These are phyloP conservation scores for Orchestes rusci DNA, from an alignment of 2,888 invertebrate species.

Conservation along the genomic window DNA sequence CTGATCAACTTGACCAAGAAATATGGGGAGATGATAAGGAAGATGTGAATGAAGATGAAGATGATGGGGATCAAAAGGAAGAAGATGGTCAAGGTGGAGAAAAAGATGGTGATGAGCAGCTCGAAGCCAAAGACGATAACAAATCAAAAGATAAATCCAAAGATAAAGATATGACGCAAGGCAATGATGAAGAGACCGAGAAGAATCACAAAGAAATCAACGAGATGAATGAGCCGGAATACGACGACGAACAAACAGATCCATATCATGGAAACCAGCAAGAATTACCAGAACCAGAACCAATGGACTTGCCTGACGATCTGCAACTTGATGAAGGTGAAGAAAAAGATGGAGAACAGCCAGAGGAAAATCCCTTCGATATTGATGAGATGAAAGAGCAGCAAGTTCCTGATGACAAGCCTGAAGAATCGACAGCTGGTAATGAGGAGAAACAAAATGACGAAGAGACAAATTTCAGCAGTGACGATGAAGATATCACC, in stretches of 20 bases:
- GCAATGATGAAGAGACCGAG: conserved; percentile 45
- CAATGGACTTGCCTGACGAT: conserved; percentile 83
- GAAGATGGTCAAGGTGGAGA: conserved; percentile 52
- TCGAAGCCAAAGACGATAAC: conserved; percentile 67
- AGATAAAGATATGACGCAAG: conserved; percentile 50
- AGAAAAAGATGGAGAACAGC: conserved; percentile 54
- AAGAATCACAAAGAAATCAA: conserved; percentile 61
- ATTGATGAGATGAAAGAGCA: conserved; percentile 69
- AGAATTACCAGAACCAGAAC: conserved; percentile 73
- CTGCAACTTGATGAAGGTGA: conserved; percentile 66
- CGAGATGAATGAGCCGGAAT: conserved; percentile 73
- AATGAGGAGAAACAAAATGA: conserved; percentile 33
- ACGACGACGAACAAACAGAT: conserved; percentile 75
- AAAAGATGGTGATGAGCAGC: conserved; percentile 59
- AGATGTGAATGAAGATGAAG: conserved; percentile 16
- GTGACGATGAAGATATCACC: conserved; percentile 37
- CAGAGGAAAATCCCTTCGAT: conserved; percentile 77
- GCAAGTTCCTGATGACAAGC: conserved; percentile 40
- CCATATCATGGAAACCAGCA: conserved; percentile 75
- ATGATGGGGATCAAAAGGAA: conserved; percentile 37
- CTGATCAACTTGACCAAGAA: conserved; percentile 72
- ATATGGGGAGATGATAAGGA: conserved; percentile 83
- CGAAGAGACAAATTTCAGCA: conserved; percentile 38
- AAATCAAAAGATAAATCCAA: conserved; percentile 42
- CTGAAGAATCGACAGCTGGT: conserved; percentile 39